A percentile compares a stretch with the other conserved stretches of the same genome.
Conservation (phyloP, 2,797 vertebrate species). For the Siniperca undulata region DNA sequence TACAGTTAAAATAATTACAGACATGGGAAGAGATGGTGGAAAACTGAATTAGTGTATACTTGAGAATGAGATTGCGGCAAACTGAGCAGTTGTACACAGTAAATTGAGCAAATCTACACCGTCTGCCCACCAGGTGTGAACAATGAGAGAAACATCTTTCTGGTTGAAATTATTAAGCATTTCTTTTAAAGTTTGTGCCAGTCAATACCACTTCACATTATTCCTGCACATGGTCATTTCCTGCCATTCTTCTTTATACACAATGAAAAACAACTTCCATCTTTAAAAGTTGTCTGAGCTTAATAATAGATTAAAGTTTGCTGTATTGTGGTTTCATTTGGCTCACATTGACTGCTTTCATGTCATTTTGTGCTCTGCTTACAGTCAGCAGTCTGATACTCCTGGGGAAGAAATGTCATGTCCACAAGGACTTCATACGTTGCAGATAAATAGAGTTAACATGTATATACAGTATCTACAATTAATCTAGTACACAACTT, state of each 20-base stretch:
- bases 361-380: neutral
- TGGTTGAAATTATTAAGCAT: slow-evolving; percentile 7
- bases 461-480: neutral
- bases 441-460: neutral
- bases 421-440: neutral
- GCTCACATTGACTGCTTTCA: neutral
- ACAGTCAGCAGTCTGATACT: neutral
- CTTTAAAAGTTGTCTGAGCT: neutral
- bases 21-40: neutral
- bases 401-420: neutral
- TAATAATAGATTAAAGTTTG: neutral
- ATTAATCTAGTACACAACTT: too few species aligned
- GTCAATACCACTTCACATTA: neutral
- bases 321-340: neutral
- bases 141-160: neutral
- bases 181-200: neutral
- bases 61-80: slow-evolving; percentile 31
- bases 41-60: slow-evolving; percentile 7
- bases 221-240: neutral
- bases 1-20: slow-evolving; percentile 14
- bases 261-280: neutral
- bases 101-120: slow-evolving; percentile 35
- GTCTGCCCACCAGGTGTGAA: neutral
- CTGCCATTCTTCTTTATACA: neutral
- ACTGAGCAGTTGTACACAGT: slow-evolving; percentile 29